Base-by-base conservation (phyloP, 2,113 vertebrate genomes). In the Alces alces region DNA sequence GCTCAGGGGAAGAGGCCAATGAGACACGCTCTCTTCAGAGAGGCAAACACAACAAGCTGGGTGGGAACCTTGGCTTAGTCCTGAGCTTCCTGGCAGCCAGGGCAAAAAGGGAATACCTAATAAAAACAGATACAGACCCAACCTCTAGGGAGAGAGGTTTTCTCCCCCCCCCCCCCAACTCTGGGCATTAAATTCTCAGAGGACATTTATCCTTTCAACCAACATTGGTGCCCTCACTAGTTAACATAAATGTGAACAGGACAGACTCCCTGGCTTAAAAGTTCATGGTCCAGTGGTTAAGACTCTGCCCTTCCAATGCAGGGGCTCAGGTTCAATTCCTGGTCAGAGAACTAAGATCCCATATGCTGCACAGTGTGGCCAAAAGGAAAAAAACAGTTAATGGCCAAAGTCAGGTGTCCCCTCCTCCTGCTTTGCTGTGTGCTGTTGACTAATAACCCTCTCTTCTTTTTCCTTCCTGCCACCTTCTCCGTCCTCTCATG, bases 401-500 rank as follows among this genome's bases (percentile, higher is more conserved):
- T 0, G 33, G 84, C 43, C 55, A 52, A 6, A 6, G 3, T 17
- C 25, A 21, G 66, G 84, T 21, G 73, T 80, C 25, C 47, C 28
- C 36, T 84, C 33, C 45, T 14, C 33, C 45, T 14, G 55, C 95
- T 84, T 43, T 19, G 55, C 66, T 36, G 36, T 23, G 60, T 17
- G 50, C 93, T 96, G n/a, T 50, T 39, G 50, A 97, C 95, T 96
- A 95, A 95, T 11, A 13, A 43, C 1, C 7, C 43, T 96, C 23
- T 96, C 95, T 43, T 94, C 84, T 92, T 6, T 97, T 88, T 15
- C 82, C 85, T 96, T 85, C 88, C 70, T 70, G 64, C 70, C 83
- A 39, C 80, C 23, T 30, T 52, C 39, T 52, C 21, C 43, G 47
- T 36, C 66, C 27, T 57, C 66, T 39, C 92, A 39, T 55, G 33